Base-by-base conservation (phyloP, 37 sponge, comb jelly and placozoan genomes). In the Halichondria panicea region DNA sequence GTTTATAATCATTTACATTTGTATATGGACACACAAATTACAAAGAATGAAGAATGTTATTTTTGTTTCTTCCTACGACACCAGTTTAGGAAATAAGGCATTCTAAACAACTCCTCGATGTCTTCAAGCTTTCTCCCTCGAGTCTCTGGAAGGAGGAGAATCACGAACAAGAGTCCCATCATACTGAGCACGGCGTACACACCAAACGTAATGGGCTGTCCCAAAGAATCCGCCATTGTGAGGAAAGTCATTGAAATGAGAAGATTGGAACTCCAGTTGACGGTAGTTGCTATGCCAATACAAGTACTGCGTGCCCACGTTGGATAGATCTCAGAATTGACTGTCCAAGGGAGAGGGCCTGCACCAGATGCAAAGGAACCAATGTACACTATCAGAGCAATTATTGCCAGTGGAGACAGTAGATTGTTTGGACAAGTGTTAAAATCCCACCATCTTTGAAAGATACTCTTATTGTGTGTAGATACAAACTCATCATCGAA, bases 311-410 rank as follows among this genome's bases (percentile, higher is more conserved):
- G 65, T 19, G 91, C 97, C 97, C 97, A 96, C n/a, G 82, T 92
- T n/a, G 97, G 97, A 72, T 92, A 96, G 50, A 96, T 92, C 77
- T 96, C 97, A 13, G 97, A 87, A 70, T 92, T 96, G 57, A 96
- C 76, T 25, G 94, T 92, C 97, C 97, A 96, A 13, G 97, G 91
- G 22, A 96, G 78, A 34, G 97, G 95, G 1, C 97, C 97, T 80
- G 92, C 87, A 0, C 97, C 97, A 21, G 97, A 91, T 50, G 97
- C 97, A 89, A 96, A 96, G 76, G 87, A 78, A 28, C 82, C 94
- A 62, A 96, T 83, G 69, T 96, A 96, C 27, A 91, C 30, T 60
- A 96, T 84, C 15, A 96, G 78, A 0, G 90, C 68, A 32, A 84
- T 76, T 27, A 96, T 80, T 5, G 91, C 56, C 30, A 92, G 74